Percentiles rank a stretch among this genome's conserved stretches.
Conservation (phyloP, 2,888 invertebrate species). For the Drosophila picticornis region DNA sequence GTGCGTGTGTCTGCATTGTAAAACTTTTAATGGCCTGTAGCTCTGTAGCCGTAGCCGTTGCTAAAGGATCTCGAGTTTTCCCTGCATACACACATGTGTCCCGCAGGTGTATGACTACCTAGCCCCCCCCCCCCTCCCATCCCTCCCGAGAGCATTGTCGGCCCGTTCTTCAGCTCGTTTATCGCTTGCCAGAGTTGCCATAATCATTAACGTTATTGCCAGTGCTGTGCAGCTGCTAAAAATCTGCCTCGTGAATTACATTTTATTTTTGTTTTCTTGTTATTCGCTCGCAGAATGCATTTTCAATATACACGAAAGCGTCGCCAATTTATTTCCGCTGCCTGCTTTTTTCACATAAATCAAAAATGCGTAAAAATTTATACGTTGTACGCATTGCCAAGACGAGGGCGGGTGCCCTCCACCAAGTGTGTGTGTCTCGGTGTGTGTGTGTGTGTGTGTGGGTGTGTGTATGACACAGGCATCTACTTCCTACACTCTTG, state of each 20-base stretch:
- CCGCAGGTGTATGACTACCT: constrained; percentile 60
- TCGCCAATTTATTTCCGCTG: constrained; percentile 66
- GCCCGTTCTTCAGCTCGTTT: constrained; percentile 11
- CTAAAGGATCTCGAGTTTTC: constrained; percentile 23
- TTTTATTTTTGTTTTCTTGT: constrained; percentile 13
- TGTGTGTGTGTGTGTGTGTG: constrained; percentile 15
- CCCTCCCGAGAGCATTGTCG: background rate
- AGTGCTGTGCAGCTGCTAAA: constrained; percentile 56
- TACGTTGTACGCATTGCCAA: constrained; percentile 47
- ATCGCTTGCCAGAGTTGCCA: constrained; percentile 51
- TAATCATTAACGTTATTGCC: constrained; percentile 77
- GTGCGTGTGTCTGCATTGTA: constrained; percentile 81
- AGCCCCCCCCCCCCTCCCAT: background rate
- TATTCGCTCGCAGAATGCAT: constrained; percentile 59
- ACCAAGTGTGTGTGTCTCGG: constrained; percentile 2
- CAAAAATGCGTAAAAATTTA: constrained; percentile 80
- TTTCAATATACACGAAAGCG: constrained; percentile 67
- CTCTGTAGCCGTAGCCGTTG: constrained; percentile 23
- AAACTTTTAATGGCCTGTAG: constrained; percentile 80
- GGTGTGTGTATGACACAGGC: constrained; percentile 9
- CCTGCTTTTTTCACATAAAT: constrained; percentile 66
- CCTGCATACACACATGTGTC: constrained; percentile 59
- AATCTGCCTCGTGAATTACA: constrained; percentile 45
- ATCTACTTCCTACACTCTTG: constrained; percentile 20
- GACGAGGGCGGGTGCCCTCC: background rate